Conservation (phyloP, 2,797 vertebrate genomes). For the Moxostoma hubbsi region DNA sequence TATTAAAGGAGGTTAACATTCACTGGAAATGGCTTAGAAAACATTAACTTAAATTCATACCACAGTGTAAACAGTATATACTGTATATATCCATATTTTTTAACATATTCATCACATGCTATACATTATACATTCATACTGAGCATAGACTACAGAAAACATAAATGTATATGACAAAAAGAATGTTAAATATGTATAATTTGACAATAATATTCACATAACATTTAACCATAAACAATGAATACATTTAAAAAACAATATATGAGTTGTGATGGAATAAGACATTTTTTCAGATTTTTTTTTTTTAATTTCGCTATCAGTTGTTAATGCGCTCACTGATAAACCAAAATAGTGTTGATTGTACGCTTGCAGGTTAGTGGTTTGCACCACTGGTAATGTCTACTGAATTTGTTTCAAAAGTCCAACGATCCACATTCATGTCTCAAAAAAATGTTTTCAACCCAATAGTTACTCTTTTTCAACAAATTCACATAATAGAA, state of each 20-base stretch:
- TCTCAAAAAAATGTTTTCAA: conserved; percentile 9
- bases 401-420: neutral
- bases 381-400: conserved; percentile 15
- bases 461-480: neutral
- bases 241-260: conserved; percentile 54
- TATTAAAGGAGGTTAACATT: conserved; percentile 41
- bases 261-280: conserved; percentile 25
- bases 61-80: conserved; percentile 51
- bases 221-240: conserved; percentile 57
- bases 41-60: conserved; percentile 41
- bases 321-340: conserved; percentile 46
- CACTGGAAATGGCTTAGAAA: conserved; percentile 54
- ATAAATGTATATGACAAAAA: conserved; percentile 36
- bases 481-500: conserved; percentile 21
- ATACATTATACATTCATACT: conserved; percentile 57
- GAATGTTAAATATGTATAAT: conserved; percentile 46
- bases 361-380: conserved; percentile 31
- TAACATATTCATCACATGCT: conserved; percentile 54
- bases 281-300: conserved; percentile 18
- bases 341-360: conserved; percentile 29
- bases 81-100: conserved; percentile 54
- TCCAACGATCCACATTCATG: neutral
- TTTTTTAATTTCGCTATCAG: conserved; percentile 21
- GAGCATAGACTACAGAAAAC: conserved; percentile 46
- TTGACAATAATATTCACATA: conserved; percentile 50